Percentiles rank a stretch among this genome's conserved stretches.
These are phyloP conservation scores for Plebejus melissa DNA, from an alignment of 2,888 invertebrate genomes.

Conservation along the genomic window DNA sequence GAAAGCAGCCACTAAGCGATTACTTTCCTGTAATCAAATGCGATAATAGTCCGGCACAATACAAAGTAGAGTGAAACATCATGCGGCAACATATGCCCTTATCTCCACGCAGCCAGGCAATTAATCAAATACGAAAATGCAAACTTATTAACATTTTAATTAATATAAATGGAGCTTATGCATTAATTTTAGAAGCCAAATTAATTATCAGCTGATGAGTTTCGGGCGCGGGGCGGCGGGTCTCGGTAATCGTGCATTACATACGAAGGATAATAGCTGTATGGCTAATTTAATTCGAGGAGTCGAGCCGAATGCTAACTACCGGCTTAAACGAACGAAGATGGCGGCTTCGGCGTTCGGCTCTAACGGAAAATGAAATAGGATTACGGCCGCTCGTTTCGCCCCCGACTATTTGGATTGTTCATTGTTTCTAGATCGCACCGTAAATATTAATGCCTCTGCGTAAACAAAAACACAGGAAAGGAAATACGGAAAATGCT, in stretches of 20 bases:
- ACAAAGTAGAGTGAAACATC: neutral
- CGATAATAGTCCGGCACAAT: neutral
- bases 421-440: constrained; percentile 10
- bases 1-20: neutral
- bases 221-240: constrained; percentile 14
- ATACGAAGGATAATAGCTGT: constrained; percentile 28
- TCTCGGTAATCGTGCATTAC: constrained; percentile 25
- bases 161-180: constrained; percentile 22
- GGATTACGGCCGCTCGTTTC: constrained; percentile 8
- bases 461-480: neutral
- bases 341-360: constrained; percentile 23
- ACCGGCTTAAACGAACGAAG: constrained; percentile 31
- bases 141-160: constrained; percentile 26
- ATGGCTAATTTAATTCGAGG: constrained; percentile 30
- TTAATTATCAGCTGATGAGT: constrained; percentile 27
- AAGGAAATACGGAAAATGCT: neutral
- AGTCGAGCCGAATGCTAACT: constrained; percentile 31
- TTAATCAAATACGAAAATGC: constrained; percentile 23
- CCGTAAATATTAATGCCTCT: constrained; percentile 4
- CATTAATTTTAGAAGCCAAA: constrained; percentile 23
- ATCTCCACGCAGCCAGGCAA: neutral
- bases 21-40: neutral
- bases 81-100: neutral
- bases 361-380: constrained; percentile 17
- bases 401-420: neutral